Conservation (phyloP, 2,888 invertebrate species). For the Acheta domesticus region DNA sequence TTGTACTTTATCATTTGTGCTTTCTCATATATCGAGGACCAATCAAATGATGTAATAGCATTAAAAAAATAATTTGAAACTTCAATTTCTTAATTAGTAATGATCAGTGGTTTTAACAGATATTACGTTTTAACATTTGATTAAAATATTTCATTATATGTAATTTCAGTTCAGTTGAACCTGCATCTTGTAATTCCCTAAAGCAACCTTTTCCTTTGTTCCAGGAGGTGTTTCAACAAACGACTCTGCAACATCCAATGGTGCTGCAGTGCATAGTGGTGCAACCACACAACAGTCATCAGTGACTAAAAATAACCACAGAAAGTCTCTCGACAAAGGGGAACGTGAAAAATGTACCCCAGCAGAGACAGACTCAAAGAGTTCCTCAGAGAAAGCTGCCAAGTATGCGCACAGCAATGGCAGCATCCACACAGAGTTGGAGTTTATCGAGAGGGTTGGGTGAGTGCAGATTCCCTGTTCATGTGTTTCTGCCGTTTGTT, state of each 20-base stretch:
- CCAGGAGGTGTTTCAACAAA: slow-evolving; percentile 25
- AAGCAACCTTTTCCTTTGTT: too few relatives aligned
- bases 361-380: slow-evolving; percentile 31
- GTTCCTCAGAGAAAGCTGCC: slow-evolving; percentile 46
- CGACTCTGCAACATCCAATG: slow-evolving; percentile 34
- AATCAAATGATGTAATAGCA: too few relatives aligned
- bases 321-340: slow-evolving; percentile 54
- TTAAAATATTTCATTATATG: too few relatives aligned
- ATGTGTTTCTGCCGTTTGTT: not conserved
- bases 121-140: too few relatives aligned
- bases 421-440: slow-evolving; percentile 48
- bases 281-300: not conserved
- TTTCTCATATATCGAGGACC: too few relatives aligned
- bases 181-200: too few relatives aligned
- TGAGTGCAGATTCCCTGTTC: slow-evolving; percentile 38
- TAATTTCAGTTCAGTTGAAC: too few relatives aligned
- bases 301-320: slow-evolving; percentile 52
- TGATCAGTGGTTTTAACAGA: too few relatives aligned
- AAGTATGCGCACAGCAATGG: slow-evolving; percentile 50
- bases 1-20: too few relatives aligned
- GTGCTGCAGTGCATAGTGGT: slow-evolving; percentile 27
- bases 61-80: too few relatives aligned
- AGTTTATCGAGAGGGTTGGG: slow-evolving; percentile 52
- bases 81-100: too few relatives aligned
- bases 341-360: slow-evolving; percentile 40